These are phyloP conservation scores for Fukomys damarensis DNA, from an alignment of 2,113 vertebrate species.

Conservation along the genomic window DNA sequence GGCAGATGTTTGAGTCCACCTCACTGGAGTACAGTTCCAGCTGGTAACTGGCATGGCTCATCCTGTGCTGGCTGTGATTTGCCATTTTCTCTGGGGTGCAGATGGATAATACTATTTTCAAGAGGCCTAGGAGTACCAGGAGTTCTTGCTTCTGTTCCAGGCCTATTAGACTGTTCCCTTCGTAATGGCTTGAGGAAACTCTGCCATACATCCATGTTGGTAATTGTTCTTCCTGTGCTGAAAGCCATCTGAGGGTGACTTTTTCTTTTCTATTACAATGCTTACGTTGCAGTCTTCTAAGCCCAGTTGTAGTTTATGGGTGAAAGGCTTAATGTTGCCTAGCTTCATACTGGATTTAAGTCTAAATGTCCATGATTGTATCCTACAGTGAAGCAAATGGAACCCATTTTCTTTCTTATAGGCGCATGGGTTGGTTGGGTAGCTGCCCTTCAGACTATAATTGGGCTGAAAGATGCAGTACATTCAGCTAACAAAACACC, in stretches of 20 bases:
- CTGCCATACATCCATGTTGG: slow-evolving; percentile 33
- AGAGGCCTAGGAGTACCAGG: slow-evolving; percentile 63
- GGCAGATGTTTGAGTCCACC: slow-evolving; percentile 77
- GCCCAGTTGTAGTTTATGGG: background rate
- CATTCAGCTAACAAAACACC: slow-evolving; percentile 32
- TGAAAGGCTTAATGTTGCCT: slow-evolving; percentile 64
- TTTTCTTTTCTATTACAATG: slow-evolving; percentile 44
- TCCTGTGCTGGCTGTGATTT: slow-evolving; percentile 59
- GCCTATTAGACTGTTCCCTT: slow-evolving; percentile 56
- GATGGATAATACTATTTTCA: slow-evolving; percentile 74
- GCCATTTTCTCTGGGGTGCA: slow-evolving; percentile 70
- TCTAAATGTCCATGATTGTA: slow-evolving; percentile 45
- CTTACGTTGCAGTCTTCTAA: slow-evolving; percentile 43
- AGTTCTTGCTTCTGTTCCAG: slow-evolving; percentile 71
- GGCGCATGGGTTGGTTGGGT: background rate
- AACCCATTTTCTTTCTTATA: slow-evolving; percentile 35
- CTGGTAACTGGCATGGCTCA: slow-evolving; percentile 62
- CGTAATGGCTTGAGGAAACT: slow-evolving; percentile 48
- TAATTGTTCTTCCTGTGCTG: slow-evolving; percentile 43
- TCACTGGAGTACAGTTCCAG: slow-evolving; percentile 63
- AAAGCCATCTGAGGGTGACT: slow-evolving; percentile 39
- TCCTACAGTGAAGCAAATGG: slow-evolving; percentile 57
- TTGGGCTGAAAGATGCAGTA: slow-evolving; percentile 40
- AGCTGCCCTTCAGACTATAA: slow-evolving; percentile 43
- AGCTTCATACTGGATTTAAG: slow-evolving; percentile 49